Evolutionary conservation across 35 echinoderm and acorn worm species (phyloP), one percentile per base, ranked within the genome.

Genomic region (Apostichopus californicus): DNA sequence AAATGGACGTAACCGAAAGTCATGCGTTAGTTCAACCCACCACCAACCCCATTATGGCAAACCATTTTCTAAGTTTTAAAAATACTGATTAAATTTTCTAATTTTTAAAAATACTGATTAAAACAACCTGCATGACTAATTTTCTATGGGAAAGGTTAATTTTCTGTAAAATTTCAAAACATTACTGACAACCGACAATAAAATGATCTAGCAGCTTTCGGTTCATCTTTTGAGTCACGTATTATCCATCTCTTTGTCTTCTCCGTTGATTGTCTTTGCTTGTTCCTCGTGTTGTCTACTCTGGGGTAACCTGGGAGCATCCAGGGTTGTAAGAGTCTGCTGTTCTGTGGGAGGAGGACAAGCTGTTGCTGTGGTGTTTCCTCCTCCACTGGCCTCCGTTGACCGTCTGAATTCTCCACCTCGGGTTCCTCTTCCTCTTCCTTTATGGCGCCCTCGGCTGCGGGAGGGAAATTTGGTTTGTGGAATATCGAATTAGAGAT

Each of bases 301-400:
- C 17, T 58, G 15, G 6, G 86, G 86, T 89, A 89, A 89, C 86
- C 63, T 89, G 9, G 86, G 86, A 17, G 86, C 61, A 55, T 89
- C 86, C 22, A 89, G 86, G 26, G 86, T 75, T 34, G 86, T 89
- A 18, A 89, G 61, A 5, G 86, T 72, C 15, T 72, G 57, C 34
- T 89, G 86, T 18, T 8, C 15, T n/a, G 17, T 14, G 54, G 55
- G n/a, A 23, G 55, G n/a, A 23, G 81, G 57, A 66, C n/a, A 72
- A 28, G 61, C 1, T 28, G 86, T 9, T 72, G 86, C 60, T 15
- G 61, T 8, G 22, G 26, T 73, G 34, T 3, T 46, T 46, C 34
- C 34, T 54, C 86, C 86, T 23, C 63, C 86, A 68, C 60, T 66
- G 18, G 46, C 68, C 57, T 89, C 86, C 20, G 60, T 18, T 1